These are phyloP conservation scores for Helicoverpa assulta DNA, from an alignment of 2,888 invertebrate species.

Conservation along the genomic window DNA sequence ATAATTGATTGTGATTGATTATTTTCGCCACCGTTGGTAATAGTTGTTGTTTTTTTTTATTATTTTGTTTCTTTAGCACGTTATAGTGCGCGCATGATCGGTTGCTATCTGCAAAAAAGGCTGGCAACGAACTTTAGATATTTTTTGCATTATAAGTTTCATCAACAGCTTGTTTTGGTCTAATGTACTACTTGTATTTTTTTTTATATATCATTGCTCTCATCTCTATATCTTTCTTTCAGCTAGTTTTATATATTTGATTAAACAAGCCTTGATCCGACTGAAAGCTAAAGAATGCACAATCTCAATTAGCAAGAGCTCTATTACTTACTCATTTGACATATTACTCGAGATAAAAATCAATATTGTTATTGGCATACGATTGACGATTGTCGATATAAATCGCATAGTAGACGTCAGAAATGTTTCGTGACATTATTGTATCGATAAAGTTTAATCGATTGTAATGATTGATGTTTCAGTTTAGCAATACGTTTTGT, in stretches of 20 bases:
- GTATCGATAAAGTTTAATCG: constrained; percentile 49
- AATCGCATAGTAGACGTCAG: constrained; percentile 52
- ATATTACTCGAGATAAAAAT: constrained; percentile 58
- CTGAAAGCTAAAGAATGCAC: background rate
- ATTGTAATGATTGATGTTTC: constrained; percentile 54
- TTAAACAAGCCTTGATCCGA: background rate
- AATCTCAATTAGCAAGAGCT: background rate
- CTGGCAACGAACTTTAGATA: constrained; percentile 12
- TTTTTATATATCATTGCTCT: background rate
- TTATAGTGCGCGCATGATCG: constrained; percentile 28
- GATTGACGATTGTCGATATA: constrained; percentile 59
- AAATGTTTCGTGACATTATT: constrained; percentile 52
- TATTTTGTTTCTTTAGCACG: constrained; percentile 45
- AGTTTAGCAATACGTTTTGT: constrained; percentile 45
- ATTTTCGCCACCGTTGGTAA: constrained; percentile 63
- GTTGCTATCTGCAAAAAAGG: constrained; percentile 51
- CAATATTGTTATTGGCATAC: constrained; percentile 56
- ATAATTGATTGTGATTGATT: constrained; percentile 66
- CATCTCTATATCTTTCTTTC: background rate
- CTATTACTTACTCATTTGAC: constrained; percentile 26
- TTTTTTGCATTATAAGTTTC: background rate
- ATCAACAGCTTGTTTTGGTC: background rate
- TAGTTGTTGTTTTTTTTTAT: constrained; percentile 48
- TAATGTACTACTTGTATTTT: background rate
- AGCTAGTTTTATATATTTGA: background rate